Percentiles rank a stretch among this genome's conserved stretches.
phyloP scores from a whole-genome alignment of 2,888 invertebrate genomes.

The Mechanitis mazaeus region DNA sequence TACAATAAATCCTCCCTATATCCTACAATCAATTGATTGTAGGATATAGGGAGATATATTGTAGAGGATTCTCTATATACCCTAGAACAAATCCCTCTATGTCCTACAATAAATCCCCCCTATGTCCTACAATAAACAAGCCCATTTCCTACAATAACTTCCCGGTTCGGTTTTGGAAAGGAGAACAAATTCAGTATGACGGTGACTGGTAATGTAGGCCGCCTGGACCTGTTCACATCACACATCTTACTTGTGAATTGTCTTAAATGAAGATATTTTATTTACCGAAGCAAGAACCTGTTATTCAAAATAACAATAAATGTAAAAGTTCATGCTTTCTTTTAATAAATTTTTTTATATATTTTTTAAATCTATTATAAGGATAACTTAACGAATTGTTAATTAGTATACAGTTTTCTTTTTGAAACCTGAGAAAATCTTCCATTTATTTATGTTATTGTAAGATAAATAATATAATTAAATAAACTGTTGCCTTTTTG shows the following conservation, averaged over 20 bases:
- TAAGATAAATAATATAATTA: no score
- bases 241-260: conserved; percentile 21
- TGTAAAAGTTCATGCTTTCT: background rate
- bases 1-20: no score
- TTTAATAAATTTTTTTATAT: background rate
- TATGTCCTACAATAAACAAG: no score
- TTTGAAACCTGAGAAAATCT: no score
- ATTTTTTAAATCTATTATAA: background rate
- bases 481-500: no score
- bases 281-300: conserved; percentile 18
- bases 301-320: conserved; percentile 10
- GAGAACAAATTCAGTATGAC: conserved; percentile 10
- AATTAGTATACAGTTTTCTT: no score
- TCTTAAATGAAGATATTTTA: conserved; percentile 14
- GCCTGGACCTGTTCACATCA: conserved; percentile 25
- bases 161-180: conserved; percentile 20
- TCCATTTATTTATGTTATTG: no score
- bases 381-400: no score
- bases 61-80: no score
- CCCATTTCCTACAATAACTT: background rate
- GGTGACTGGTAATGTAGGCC: conserved; percentile 19
- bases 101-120: background rate
- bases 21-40: no score
- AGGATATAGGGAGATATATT: no score
- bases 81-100: no score